These are phyloP conservation scores for Percopsis omiscomaycus DNA, from an alignment of 2,797 vertebrate species.

Conservation along the genomic window DNA sequence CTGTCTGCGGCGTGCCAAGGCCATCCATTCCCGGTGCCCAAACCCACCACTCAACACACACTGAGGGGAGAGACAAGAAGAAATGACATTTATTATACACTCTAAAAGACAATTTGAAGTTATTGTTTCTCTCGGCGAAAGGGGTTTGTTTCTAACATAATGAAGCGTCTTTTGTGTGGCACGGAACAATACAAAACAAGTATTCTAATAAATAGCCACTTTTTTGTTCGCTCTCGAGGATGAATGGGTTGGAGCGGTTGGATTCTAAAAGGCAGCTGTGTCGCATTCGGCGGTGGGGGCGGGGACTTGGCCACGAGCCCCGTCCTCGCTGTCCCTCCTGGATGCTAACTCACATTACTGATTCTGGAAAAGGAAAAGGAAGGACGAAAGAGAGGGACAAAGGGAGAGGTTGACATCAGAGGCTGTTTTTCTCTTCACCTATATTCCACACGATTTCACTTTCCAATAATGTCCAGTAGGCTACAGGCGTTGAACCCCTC, in stretches of 20 bases:
- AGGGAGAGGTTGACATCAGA: constrained; percentile 45
- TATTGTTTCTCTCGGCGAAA: constrained; percentile 94
- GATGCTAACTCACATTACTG: constrained; percentile 74
- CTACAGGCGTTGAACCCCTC: not conserved
- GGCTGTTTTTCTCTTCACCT: constrained; percentile 32
- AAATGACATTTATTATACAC: constrained; percentile 98
- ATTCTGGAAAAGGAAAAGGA: constrained; percentile 55
- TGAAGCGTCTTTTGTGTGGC: constrained; percentile 95
- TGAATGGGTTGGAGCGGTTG: constrained; percentile 95
- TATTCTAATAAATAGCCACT: constrained; percentile 98
- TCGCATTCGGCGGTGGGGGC: constrained; percentile 86
- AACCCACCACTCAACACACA: constrained; percentile 80
- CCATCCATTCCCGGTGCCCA: constrained; percentile 84
- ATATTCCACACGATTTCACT: not conserved
- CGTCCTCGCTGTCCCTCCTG: constrained; percentile 58
- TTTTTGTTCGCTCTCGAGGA: constrained; percentile 87
- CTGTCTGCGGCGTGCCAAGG: constrained; percentile 83
- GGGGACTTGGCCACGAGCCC: constrained; percentile 77
- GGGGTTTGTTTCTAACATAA: constrained; percentile 87
- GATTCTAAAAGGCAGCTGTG: constrained; percentile 93
- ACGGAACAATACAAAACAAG: constrained; percentile 98
- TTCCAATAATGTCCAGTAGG: not conserved
- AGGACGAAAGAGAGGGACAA: constrained; percentile 5
- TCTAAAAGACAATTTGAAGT: constrained; percentile 98
- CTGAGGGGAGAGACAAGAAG: constrained; percentile 86